Conservation (phyloP, 2,113 vertebrate species). For the Seriola aureovittata region DNA sequence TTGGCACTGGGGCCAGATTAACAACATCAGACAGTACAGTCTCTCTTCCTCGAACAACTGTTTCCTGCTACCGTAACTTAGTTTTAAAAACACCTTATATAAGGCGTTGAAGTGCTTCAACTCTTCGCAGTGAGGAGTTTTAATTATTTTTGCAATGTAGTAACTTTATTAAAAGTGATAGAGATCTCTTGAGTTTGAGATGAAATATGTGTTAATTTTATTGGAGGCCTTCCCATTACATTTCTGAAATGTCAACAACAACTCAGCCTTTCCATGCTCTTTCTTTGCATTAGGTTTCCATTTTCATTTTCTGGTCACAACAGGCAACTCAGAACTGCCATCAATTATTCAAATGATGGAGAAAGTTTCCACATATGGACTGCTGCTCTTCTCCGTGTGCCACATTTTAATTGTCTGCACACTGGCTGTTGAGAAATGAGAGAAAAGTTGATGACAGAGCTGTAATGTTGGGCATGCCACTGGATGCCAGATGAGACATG, state of each 20-base stretch:
- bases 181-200: background rate
- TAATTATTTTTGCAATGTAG: constrained; percentile 7
- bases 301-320: constrained; percentile 7
- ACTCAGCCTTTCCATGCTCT: background rate
- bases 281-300: constrained; percentile 2
- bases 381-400: background rate
- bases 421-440: background rate
- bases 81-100: background rate
- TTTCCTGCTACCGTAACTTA: constrained; percentile 19
- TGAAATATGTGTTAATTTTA: background rate
- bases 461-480: background rate
- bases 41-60: constrained; percentile 25
- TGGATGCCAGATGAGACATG: background rate
- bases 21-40: constrained; percentile 29
- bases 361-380: background rate
- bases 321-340: background rate
- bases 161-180: background rate
- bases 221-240: background rate
- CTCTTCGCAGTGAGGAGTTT: constrained; percentile 7
- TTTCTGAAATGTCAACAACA: background rate
- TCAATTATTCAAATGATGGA: constrained; percentile 17
- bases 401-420: background rate
- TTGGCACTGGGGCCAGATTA: constrained; percentile 23
- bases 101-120: background rate
- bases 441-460: background rate